Evolutionary conservation across 2,888 invertebrate species (phyloP).

Genomic region (Glomeris marginata): DNA sequence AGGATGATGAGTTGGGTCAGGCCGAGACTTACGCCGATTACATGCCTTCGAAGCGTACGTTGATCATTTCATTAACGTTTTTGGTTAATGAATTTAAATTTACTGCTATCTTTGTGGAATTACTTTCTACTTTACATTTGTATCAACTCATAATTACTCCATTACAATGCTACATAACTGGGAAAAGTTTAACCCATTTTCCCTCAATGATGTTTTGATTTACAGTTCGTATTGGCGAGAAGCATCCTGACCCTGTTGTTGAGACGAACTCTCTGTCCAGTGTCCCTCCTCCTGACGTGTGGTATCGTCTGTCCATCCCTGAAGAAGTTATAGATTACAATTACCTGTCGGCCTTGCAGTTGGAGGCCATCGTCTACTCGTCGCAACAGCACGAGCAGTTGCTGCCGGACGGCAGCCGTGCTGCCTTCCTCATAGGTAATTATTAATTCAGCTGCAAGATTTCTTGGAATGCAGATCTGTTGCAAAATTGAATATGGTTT

Average conservation of each 20-base stretch:
- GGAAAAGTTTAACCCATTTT: background rate
- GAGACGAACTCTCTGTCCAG: constrained; percentile 96
- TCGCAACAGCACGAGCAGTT: constrained; percentile 87
- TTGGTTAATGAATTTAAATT: background rate
- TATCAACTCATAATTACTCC: no score
- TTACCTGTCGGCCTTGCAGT: constrained; percentile 80
- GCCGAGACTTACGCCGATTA: constrained; percentile 98
- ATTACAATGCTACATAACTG: no score
- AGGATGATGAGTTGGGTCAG: constrained; percentile 92
- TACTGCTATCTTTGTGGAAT: background rate
- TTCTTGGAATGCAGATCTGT: background rate
- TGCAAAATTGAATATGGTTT: background rate
- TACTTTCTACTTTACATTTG: no score
- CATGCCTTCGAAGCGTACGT: constrained; percentile 82
- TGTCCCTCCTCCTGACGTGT: constrained; percentile 85
- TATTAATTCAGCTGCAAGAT: background rate
- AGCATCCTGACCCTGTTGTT: constrained; percentile 97
- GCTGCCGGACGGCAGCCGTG: constrained; percentile 72
- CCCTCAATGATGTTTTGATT: constrained; percentile 16
- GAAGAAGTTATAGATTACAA: constrained; percentile 69
- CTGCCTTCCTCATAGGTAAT: constrained; percentile 83
- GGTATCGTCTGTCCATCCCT: constrained; percentile 56
- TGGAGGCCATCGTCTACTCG: constrained; percentile 94
- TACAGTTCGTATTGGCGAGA: constrained; percentile 75
- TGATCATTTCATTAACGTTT: background rate